Conservation (phyloP, 2,888 invertebrate genomes). For the Aphodius granarius region DNA sequence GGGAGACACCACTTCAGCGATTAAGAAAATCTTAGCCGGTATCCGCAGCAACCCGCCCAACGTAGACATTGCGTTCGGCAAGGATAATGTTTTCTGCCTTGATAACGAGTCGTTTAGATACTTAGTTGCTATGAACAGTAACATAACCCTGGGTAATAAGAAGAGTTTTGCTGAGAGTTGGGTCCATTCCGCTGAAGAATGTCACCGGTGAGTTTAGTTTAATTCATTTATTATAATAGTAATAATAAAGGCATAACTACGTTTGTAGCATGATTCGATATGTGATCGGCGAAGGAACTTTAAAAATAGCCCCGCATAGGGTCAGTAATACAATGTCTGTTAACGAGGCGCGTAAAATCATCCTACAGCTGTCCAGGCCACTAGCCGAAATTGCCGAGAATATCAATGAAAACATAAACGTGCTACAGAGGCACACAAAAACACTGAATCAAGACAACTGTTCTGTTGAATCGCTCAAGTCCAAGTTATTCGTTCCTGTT, state of each 20-base stretch:
- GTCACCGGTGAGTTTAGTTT: slow-evolving; percentile 18
- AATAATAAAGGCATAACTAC: too few species aligned
- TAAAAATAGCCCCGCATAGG: slow-evolving; percentile 41
- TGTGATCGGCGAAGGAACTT: slow-evolving; percentile 17
- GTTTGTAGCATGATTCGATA: slow-evolving; percentile 30
- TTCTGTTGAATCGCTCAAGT: slow-evolving; percentile 25
- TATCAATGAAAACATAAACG: slow-evolving; percentile 44
- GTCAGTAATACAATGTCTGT: slow-evolving; percentile 44
- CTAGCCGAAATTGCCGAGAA: slow-evolving; percentile 48
- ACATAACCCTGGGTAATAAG: slow-evolving; percentile 29
- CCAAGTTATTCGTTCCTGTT: slow-evolving; percentile 30
- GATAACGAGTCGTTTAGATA: slow-evolving; percentile 48
- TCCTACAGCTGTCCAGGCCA: slow-evolving; percentile 46
- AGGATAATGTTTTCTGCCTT: slow-evolving; percentile 46
- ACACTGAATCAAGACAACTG: slow-evolving; percentile 22
- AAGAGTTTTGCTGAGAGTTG: slow-evolving; percentile 37
- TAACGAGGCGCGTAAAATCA: slow-evolving; percentile 47
- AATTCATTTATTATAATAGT: neutral
- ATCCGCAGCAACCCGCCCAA: slow-evolving; percentile 41
- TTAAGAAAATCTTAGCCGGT: slow-evolving; percentile 38
- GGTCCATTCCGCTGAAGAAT: slow-evolving; percentile 34
- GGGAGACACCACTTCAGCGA: slow-evolving; percentile 41
- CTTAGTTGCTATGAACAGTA: slow-evolving; percentile 41
- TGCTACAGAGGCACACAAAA: slow-evolving; percentile 40
- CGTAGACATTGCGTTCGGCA: slow-evolving; percentile 39